Conservation (phyloP, 2,797 vertebrate species). For the Bradypodion pumilum region DNA sequence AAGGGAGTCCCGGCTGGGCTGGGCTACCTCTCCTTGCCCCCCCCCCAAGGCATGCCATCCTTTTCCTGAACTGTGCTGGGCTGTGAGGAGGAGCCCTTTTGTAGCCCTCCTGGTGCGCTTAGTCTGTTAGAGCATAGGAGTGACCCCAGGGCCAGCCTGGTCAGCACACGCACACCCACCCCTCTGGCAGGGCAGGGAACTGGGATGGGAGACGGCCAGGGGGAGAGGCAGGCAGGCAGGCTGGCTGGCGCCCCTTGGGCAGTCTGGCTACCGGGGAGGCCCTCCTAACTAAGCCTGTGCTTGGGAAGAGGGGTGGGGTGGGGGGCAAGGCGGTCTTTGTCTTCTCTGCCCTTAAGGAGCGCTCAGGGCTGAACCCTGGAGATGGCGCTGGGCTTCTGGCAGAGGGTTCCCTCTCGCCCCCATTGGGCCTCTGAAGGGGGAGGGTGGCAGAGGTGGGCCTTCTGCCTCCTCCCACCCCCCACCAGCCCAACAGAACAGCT, state of each 20-base stretch:
- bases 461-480: background rate
- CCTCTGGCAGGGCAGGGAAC: too few species aligned
- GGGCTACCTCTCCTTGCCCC: background rate
- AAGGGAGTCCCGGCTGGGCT: background rate
- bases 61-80: slow-evolving; percentile 41
- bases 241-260: background rate
- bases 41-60: background rate
- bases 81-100: background rate
- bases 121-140: background rate
- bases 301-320: too few species aligned
- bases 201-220: background rate
- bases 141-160: too few species aligned
- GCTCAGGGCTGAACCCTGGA: too few species aligned
- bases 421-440: background rate
- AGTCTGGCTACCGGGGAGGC: background rate
- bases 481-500: background rate
- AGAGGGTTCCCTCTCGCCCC: background rate
- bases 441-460: too few species aligned
- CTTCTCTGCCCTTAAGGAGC: background rate
- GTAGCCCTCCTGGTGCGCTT: background rate
- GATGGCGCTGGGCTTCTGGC: background rate
- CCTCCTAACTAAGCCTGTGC: too few species aligned
- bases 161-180: too few species aligned
- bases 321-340: background rate
- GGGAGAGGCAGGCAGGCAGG: background rate